Conservation (phyloP, 2,888 invertebrate species). For the Trachelus stipa region DNA sequence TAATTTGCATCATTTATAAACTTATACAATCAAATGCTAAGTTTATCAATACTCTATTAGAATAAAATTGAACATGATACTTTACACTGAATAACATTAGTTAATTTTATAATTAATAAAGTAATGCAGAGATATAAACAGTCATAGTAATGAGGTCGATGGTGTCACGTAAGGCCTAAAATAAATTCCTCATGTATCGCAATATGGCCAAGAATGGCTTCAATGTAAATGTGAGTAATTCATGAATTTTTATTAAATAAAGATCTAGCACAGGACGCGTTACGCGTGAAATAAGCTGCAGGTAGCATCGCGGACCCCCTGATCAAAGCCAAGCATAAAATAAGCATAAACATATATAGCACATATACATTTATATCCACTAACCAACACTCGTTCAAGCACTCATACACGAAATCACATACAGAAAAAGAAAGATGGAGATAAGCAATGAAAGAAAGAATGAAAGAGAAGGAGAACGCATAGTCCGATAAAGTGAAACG, state of each 20-base stretch:
- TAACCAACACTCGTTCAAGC: neutral
- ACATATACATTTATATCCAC: neutral
- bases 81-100: neutral
- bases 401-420: neutral
- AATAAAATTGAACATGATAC: neutral
- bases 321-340: slow-evolving; percentile 35
- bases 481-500: slow-evolving; percentile 1
- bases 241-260: neutral
- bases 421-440: slow-evolving; percentile 6
- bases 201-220: neutral
- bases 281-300: neutral
- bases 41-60: neutral
- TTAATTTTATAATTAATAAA: neutral
- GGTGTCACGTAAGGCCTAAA: slow-evolving; percentile 1
- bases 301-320: slow-evolving; percentile 21
- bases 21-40: neutral
- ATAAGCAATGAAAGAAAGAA: slow-evolving; percentile 16
- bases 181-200: slow-evolving; percentile 2
- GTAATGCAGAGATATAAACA: neutral
- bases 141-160: slow-evolving; percentile 5
- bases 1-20: neutral
- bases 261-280: neutral
- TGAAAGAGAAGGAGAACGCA: slow-evolving; percentile 18
- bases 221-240: neutral
- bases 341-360: slow-evolving; percentile 15